Conservation (phyloP, 1,140 invertebrate genomes). For the Temnothorax curvispinosus region DNA sequence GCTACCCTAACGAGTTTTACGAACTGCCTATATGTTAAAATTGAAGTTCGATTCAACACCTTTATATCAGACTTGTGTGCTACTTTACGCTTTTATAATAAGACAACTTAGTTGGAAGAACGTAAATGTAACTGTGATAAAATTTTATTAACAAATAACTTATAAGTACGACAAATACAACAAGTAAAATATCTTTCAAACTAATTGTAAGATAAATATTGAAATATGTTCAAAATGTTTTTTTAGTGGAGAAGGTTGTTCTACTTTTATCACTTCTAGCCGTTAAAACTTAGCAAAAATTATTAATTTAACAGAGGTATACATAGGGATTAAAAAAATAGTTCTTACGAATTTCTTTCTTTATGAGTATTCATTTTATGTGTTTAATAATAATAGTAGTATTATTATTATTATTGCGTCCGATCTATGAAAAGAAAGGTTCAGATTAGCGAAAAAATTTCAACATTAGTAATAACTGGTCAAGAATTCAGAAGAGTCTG, state of each 20-base stretch:
- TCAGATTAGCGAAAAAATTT: neutral
- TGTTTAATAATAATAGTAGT: neutral
- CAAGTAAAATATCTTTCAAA: no score
- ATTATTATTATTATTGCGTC: neutral
- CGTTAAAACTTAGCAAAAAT: neutral
- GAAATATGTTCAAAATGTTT: neutral
- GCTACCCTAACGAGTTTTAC: slow-evolving; percentile 43
- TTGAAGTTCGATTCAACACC: slow-evolving; percentile 38
- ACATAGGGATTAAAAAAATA: neutral
- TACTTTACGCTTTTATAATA: neutral
- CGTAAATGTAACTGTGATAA: neutral
- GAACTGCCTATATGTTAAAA: neutral
- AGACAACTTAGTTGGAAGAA: neutral
- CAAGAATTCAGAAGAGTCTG: neutral
- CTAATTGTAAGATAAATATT: neutral
- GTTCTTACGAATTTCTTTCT: neutral
- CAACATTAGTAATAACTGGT: neutral
- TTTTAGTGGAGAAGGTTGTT: neutral
- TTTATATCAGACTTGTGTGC: neutral
- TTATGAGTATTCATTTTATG: neutral
- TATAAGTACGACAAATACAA: neutral
- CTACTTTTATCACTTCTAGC: neutral
- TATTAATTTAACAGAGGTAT: neutral
- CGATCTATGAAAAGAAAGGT: neutral
- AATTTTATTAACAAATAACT: neutral